phyloP scores from a whole-genome alignment of 2,888 invertebrate species.

The Teleiodes luculella region DNA sequence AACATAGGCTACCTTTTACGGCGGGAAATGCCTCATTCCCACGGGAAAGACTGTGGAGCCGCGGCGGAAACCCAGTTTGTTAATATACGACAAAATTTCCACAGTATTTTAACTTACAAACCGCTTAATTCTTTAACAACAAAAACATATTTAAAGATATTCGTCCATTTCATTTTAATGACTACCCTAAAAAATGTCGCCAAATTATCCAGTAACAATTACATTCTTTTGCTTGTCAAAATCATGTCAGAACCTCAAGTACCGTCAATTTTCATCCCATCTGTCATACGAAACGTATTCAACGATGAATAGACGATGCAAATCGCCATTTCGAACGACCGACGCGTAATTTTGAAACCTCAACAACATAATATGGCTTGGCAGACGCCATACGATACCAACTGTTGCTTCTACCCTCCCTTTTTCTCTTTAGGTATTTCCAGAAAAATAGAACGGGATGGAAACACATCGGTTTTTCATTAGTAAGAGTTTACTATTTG shows the following conservation, averaged over 20 bases:
- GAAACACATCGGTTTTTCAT: slow-evolving; percentile 48
- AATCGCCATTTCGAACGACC: slow-evolving; percentile 57
- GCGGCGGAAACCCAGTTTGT: too few relatives aligned
- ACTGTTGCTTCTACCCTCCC: slow-evolving; percentile 61
- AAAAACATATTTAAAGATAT: too few relatives aligned
- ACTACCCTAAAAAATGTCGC: neutral
- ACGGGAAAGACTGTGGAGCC: too few relatives aligned
- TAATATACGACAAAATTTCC: too few relatives aligned
- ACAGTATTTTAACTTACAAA: too few relatives aligned
- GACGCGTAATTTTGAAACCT: slow-evolving; percentile 71
- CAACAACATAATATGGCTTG: slow-evolving; percentile 73
- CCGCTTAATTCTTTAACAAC: too few relatives aligned
- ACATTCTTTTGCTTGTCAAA: neutral
- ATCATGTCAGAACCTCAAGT: neutral
- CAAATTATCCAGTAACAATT: neutral
- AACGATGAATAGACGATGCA: slow-evolving; percentile 25
- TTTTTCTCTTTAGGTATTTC: slow-evolving; percentile 29
- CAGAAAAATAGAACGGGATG: slow-evolving; percentile 42
- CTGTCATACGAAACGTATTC: slow-evolving; percentile 4
- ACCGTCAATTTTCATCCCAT: neutral
- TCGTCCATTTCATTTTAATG: too few relatives aligned
- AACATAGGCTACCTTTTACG: too few relatives aligned
- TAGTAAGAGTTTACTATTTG: slow-evolving; percentile 65
- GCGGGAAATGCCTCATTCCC: too few relatives aligned
- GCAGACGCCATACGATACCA: slow-evolving; percentile 73